These are phyloP conservation scores for Bagarius yarrelli DNA, from an alignment of 2,113 vertebrate species.

Conservation along the genomic window DNA sequence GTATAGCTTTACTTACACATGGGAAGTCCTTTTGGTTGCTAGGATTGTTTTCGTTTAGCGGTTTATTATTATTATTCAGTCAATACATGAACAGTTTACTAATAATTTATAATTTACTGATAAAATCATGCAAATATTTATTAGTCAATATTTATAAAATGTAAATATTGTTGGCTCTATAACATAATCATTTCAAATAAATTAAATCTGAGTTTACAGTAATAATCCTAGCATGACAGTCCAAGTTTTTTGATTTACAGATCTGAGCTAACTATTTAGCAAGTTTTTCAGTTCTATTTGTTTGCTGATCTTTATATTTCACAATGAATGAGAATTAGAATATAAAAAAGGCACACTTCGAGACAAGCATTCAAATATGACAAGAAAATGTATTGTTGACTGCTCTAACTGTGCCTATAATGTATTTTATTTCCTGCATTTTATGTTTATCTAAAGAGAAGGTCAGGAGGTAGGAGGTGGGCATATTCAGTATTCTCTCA, in stretches of 20 bases:
- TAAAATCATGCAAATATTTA: background rate
- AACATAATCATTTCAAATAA: background rate
- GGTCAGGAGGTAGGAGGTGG: too few species aligned
- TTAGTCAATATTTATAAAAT: background rate
- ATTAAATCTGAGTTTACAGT: background rate
- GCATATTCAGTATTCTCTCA: background rate
- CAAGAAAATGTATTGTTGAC: background rate
- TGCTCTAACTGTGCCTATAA: background rate
- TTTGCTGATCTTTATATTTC: background rate
- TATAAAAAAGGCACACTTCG: background rate
- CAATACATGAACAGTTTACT: background rate
- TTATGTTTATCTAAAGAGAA: background rate
- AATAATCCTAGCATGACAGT: background rate
- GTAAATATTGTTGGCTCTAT: background rate
- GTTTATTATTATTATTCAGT: background rate
- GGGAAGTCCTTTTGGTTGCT: background rate
- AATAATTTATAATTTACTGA: too few species aligned
- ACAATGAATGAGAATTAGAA: too few species aligned
- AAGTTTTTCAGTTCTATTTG: background rate
- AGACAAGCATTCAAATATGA: background rate
- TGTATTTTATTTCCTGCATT: background rate
- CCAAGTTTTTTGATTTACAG: background rate
- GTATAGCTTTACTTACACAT: background rate
- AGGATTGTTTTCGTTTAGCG: too few species aligned
- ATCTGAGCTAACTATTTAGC: background rate